Percentiles rank a stretch among this genome's conserved stretches.
Conservation (phyloP, 2,113 vertebrate genomes). For the Anolis sagrei region DNA sequence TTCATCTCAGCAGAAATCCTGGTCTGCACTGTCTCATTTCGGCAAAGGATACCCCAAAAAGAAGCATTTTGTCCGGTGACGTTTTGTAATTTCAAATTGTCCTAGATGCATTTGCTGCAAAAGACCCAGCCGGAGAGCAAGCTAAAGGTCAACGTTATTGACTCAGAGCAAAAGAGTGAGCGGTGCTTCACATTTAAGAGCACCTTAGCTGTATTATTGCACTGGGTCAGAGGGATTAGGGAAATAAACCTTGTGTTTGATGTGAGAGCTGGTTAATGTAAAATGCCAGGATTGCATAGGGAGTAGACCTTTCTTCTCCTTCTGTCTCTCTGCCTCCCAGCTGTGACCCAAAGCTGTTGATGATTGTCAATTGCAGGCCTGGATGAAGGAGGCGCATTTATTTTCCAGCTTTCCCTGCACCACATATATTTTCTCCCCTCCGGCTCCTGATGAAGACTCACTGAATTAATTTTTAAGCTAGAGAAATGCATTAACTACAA, state of each 20-base stretch:
- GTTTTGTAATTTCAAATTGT: background rate
- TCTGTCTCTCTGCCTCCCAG: background rate
- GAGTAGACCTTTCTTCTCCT: background rate
- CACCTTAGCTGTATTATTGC: constrained; percentile 4
- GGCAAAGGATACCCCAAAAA: background rate
- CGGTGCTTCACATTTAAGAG: accelerated
- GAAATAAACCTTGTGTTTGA: constrained; percentile 2
- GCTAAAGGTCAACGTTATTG: constrained; percentile 9
- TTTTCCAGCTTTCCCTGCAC: background rate
- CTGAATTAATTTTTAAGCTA: constrained; percentile 38
- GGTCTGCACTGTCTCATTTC: too few species aligned
- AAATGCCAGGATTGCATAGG: background rate
- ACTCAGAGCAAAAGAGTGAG: background rate
- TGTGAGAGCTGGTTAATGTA: constrained; percentile 12
- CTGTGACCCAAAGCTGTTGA: background rate
- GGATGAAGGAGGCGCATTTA: background rate
- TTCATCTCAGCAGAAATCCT: background rate
- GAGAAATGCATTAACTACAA: constrained; percentile 48
- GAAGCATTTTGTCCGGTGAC: background rate
- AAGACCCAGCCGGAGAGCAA: background rate
- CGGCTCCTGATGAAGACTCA: background rate
- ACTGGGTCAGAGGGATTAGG: constrained; percentile 29
- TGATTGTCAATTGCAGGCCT: accelerated
- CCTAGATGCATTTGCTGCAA: background rate
- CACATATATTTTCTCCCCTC: background rate